These are phyloP conservation scores for Sinotaia quadrata DNA, from an alignment of 2,888 invertebrate genomes.

Conservation along the genomic window DNA sequence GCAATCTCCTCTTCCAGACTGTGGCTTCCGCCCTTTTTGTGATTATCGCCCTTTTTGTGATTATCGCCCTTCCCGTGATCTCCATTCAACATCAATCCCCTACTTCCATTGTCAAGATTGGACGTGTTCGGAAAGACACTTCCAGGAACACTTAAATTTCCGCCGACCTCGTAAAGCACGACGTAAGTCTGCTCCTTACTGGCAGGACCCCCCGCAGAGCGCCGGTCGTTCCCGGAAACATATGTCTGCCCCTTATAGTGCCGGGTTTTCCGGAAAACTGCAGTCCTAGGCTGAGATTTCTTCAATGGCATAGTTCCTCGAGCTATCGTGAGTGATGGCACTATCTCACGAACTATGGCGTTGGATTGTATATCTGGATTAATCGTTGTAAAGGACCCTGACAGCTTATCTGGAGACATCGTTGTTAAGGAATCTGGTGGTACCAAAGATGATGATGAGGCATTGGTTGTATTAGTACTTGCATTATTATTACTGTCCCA, in stretches of 20 bases:
- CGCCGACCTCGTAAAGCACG: background rate
- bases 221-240: background rate
- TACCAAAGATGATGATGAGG: background rate
- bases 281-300: no score
- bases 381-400: no score
- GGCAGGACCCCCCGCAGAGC: background rate
- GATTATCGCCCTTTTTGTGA: background rate
- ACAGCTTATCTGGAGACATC: background rate
- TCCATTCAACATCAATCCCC: background rate
- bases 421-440: background rate
- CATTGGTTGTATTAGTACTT: background rate
- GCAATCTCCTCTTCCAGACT: constrained; percentile 56
- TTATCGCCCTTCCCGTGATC: background rate
- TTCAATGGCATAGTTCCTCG: no score
- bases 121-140: background rate
- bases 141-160: background rate
- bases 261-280: no score
- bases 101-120: background rate
- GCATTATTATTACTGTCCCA: constrained; percentile 3
- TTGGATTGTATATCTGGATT: no score
- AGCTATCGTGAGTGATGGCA: constrained; percentile 5
- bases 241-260: no score
- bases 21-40: constrained; percentile 27
- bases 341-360: background rate
- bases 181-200: constrained; percentile 16